Evolutionary conservation across 2,797 vertebrate genomes (phyloP).

Genomic region (Neoniphon sammara): DNA sequence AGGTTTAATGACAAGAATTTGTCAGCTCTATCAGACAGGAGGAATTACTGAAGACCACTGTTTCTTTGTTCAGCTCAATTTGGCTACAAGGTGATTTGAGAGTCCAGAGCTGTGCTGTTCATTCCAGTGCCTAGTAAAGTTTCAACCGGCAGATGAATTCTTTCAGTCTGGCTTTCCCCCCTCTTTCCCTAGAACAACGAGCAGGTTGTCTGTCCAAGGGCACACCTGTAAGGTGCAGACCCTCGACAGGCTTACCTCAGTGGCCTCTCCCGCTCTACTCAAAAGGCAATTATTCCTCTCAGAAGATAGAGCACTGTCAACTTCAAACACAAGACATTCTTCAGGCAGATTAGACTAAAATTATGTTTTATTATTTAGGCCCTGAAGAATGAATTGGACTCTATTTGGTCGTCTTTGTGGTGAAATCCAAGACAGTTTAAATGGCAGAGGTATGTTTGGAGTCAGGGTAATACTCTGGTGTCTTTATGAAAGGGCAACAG

Average conservation of each 20-base stretch:
- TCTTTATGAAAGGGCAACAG: constrained; percentile 93
- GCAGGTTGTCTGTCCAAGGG: constrained; percentile 87
- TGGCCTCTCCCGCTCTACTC: constrained; percentile 84
- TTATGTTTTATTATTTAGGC: constrained; percentile 97
- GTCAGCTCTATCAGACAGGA: constrained; percentile 66
- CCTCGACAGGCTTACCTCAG: constrained; percentile 87
- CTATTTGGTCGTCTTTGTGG: constrained; percentile 90
- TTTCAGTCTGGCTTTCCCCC: constrained; percentile 78
- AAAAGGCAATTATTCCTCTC: constrained; percentile 91
- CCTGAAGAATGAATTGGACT: constrained; percentile 87
- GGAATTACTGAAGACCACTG: constrained; percentile 72
- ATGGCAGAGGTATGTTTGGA: constrained; percentile 97
- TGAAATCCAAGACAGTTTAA: constrained; percentile 96
- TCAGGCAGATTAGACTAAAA: constrained; percentile 97
- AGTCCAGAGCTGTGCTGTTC: constrained; percentile 61
- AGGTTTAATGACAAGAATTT: constrained; percentile 69
- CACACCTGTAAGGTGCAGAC: constrained; percentile 92
- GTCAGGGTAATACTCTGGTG: constrained; percentile 89
- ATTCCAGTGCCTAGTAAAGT: constrained; percentile 85
- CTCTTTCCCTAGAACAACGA: constrained; percentile 86
- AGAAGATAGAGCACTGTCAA: constrained; percentile 92
- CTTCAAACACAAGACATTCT: constrained; percentile 96
- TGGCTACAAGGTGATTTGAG: constrained; percentile 66
- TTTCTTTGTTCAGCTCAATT: constrained; percentile 72
- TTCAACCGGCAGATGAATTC: constrained; percentile 86